Evolutionary conservation across 2,113 vertebrate genomes (phyloP).

Genomic region (Etheostoma spectabile): DNA sequence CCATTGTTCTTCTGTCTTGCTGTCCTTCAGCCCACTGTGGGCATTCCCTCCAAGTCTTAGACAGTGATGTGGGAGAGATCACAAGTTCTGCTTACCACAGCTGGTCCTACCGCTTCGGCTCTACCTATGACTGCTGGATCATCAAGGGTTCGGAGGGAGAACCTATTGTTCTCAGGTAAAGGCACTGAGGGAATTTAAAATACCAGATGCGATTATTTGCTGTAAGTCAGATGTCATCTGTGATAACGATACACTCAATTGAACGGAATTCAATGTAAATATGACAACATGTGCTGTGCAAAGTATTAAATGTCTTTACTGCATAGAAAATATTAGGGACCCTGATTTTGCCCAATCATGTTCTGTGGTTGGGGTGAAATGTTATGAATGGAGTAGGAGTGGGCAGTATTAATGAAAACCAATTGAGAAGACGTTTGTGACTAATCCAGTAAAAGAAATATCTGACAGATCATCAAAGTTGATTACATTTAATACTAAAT

Average conservation of each 20-base stretch:
- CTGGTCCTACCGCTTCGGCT: constrained; percentile 74
- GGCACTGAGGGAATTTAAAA: not conserved
- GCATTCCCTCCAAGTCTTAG: constrained; percentile 70
- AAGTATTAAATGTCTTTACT: not conserved
- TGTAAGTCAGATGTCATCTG: not conserved
- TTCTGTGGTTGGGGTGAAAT: not conserved
- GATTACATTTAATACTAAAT: not conserved
- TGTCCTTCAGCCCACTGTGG: constrained; percentile 75
- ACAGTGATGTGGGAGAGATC: constrained; percentile 79
- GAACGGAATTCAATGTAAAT: not conserved
- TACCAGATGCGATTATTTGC: not conserved
- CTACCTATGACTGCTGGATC: constrained; percentile 80
- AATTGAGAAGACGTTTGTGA: not conserved
- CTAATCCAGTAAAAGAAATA: not conserved
- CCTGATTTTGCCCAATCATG: no score
- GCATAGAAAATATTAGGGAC: not conserved
- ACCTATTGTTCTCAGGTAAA: constrained; percentile 84
- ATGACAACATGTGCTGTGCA: not conserved
- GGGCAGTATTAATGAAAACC: not conserved
- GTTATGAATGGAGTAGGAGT: not conserved
- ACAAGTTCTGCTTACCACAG: constrained; percentile 74
- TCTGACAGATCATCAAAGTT: not conserved
- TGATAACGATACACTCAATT: not conserved
- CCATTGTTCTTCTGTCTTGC: not conserved
- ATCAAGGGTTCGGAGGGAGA: constrained; percentile 75